Percentiles rank a stretch among this genome's conserved stretches.
phyloP scores from a whole-genome alignment of 2,113 vertebrate genomes.

The Romanogobio albipinnatus region DNA sequence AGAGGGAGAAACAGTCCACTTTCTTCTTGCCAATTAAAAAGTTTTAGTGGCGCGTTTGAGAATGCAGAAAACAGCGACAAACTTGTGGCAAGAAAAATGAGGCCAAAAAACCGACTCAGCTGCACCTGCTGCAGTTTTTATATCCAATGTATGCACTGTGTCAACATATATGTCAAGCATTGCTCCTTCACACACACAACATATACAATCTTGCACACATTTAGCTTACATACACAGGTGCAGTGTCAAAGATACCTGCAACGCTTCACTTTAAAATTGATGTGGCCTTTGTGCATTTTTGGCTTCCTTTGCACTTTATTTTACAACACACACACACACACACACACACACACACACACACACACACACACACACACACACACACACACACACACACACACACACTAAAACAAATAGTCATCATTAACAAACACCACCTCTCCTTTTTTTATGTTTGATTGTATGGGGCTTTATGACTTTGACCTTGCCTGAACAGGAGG shows the following conservation, averaged over 20 bases:
- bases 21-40: conserved; percentile 51
- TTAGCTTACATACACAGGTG: conserved; percentile 35
- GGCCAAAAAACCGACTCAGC: conserved; percentile 33
- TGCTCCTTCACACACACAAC: neutral
- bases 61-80: neutral
- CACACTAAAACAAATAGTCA: conserved; percentile 6
- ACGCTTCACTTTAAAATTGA: conserved; percentile 26
- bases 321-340: neutral
- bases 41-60: conserved; percentile 8
- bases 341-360: neutral
- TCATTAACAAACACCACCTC: neutral
- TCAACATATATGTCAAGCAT: conserved; percentile 39
- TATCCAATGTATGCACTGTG: conserved; percentile 25
- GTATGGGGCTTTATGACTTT: conserved; percentile 47
- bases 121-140: conserved; percentile 40
- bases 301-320: conserved; percentile 25
- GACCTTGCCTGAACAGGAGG: conserved; percentile 41
- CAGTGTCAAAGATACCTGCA: conserved; percentile 26
- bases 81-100: conserved; percentile 20
- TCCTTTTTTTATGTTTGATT: conserved; percentile 46
- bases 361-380: conserved; percentile 1
- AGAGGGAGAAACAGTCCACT: neutral
- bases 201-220: neutral
- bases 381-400: neutral
- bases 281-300: conserved; percentile 15